Evolutionary conservation across 2,888 invertebrate genomes (phyloP).

Genomic region (Muschampia plurimacula): DNA sequence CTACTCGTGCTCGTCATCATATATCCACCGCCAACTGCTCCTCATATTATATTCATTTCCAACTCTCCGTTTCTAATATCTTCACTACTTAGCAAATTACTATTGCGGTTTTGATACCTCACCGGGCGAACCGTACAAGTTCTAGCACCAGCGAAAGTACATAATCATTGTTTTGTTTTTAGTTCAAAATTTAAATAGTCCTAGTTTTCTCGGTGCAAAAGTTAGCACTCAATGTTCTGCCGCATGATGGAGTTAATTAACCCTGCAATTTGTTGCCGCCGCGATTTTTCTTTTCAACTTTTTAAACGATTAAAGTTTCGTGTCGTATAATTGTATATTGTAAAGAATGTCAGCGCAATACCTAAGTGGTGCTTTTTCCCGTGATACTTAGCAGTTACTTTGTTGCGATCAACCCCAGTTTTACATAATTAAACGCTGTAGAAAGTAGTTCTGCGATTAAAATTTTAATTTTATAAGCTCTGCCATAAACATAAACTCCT

Average conservation of each 20-base stretch:
- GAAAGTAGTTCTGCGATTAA: slow-evolving; percentile 22
- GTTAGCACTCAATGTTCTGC: slow-evolving; percentile 24
- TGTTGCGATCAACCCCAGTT: slow-evolving; percentile 28
- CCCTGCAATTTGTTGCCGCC: slow-evolving; percentile 34
- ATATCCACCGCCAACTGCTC: too few species aligned
- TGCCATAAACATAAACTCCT: not conserved
- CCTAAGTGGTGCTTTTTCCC: slow-evolving; percentile 25
- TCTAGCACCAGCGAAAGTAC: not conserved
- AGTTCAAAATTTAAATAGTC: slow-evolving; percentile 14
- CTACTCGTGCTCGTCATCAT: too few species aligned
- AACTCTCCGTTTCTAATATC: too few species aligned
- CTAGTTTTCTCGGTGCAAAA: slow-evolving; percentile 21
- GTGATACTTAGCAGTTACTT: slow-evolving; percentile 35
- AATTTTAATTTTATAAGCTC: slow-evolving; percentile 10
- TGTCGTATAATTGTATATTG: slow-evolving; percentile 36
- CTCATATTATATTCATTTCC: too few species aligned
- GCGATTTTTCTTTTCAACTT: slow-evolving; percentile 33
- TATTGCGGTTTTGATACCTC: too few species aligned
- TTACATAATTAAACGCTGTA: slow-evolving; percentile 30
- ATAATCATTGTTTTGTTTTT: not conserved
- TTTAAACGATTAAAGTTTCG: slow-evolving; percentile 22
- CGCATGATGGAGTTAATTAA: slow-evolving; percentile 36
- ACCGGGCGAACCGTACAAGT: not conserved
- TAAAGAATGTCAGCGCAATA: slow-evolving; percentile 34
- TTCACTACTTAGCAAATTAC: too few species aligned